Conservation (phyloP, 2,113 vertebrate genomes). For the Corapipo altera region DNA sequence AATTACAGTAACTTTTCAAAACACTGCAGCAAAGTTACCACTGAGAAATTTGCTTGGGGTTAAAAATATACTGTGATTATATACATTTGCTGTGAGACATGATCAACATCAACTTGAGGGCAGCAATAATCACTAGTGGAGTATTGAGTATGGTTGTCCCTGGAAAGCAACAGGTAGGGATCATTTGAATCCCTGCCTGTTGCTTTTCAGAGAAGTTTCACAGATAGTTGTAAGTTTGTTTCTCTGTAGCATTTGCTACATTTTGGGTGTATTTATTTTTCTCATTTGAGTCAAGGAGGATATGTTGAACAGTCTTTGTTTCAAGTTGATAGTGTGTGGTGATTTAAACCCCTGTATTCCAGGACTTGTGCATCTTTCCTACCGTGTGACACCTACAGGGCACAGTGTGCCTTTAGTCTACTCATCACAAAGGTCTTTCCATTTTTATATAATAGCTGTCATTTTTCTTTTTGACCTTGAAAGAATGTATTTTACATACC, state of each 20-base stretch:
- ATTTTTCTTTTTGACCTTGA: background rate
- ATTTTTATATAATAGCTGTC: background rate
- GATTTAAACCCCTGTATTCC: slow-evolving; percentile 5
- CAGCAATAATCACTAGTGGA: background rate
- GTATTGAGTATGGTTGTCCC: background rate
- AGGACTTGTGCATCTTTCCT: background rate
- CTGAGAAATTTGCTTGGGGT: background rate
- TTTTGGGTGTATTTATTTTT: background rate
- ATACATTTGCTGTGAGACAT: background rate
- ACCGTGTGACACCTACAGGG: background rate
- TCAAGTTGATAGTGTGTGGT: background rate
- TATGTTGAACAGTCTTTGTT: slow-evolving; percentile 29
- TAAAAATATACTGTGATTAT: background rate
- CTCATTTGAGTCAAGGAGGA: background rate
- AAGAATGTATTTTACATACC: background rate
- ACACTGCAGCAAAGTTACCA: background rate
- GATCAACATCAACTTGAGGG: background rate
- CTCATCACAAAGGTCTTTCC: background rate
- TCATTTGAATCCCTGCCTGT: background rate
- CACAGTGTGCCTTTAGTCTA: background rate
- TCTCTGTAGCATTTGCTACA: background rate
- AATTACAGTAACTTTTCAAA: background rate
- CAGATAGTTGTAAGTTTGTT: background rate
- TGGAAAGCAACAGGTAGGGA: background rate
- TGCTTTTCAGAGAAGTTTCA: background rate